These are phyloP conservation scores for Geotria australis DNA, from an alignment of 2,797 vertebrate species.

Conservation along the genomic window DNA sequence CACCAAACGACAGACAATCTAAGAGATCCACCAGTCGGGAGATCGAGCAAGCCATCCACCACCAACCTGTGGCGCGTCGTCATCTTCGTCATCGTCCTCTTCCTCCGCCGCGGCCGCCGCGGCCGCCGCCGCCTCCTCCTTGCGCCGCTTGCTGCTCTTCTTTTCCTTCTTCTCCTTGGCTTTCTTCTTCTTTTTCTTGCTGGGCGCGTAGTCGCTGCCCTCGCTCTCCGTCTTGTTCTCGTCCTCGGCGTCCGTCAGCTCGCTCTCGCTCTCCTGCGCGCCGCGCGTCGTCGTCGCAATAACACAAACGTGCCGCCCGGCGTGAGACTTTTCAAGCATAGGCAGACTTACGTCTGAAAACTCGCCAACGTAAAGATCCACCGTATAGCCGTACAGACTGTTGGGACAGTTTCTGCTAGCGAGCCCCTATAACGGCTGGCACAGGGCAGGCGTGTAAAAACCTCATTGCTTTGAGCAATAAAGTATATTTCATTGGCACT, in stretches of 20 bases:
- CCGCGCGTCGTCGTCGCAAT: conserved; percentile 2
- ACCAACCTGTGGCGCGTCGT: conserved; percentile 7
- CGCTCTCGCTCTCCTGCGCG: conserved; percentile 28
- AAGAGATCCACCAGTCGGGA: background rate
- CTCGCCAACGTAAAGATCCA: too few species aligned
- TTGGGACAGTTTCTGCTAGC: too few species aligned
- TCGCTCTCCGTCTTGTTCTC: conserved; percentile 59
- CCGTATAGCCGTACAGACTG: too few species aligned
- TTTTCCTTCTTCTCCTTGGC: conserved; percentile 76
- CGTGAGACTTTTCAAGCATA: background rate
- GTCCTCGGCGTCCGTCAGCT: conserved; percentile 34
- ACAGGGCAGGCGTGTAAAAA: too few species aligned
- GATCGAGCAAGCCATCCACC: background rate
- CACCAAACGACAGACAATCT: background rate
- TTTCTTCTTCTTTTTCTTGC: conserved; percentile 91
- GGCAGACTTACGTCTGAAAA: too few species aligned
- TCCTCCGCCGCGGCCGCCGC: conserved; percentile 58
- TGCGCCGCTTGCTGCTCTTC: conserved; percentile 65
- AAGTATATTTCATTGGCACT: too few species aligned
- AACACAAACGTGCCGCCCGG: background rate
- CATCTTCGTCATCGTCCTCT: conserved; percentile 25
- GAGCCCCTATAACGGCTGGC: too few species aligned
- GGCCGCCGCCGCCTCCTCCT: conserved; percentile 51
- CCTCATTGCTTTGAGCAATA: too few species aligned
- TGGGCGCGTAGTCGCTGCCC: conserved; percentile 47